Conservation (phyloP, 2,113 vertebrate species). For the Motacilla tschutschensis region DNA sequence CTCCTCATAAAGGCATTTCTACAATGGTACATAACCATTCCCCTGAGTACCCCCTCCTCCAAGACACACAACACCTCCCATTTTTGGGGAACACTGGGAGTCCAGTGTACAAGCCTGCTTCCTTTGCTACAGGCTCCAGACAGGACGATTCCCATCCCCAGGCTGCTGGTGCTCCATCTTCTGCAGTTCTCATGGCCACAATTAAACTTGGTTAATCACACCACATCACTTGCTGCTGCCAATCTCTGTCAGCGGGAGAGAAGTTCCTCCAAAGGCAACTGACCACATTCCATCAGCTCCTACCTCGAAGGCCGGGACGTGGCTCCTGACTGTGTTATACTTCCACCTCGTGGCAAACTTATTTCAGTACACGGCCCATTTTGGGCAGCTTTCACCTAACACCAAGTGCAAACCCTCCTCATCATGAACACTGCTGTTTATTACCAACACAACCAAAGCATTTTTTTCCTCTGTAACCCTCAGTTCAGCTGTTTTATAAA, state of each 20-base stretch:
- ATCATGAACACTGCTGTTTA: fast-evolving
- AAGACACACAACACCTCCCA: background rate
- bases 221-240: background rate
- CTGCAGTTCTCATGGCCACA: background rate
- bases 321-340: background rate
- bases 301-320: fast-evolving
- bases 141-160: background rate
- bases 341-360: conserved; percentile 37
- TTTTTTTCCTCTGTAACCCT: background rate
- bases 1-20: background rate
- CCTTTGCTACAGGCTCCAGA: background rate
- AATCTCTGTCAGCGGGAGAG: background rate
- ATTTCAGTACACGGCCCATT: fast-evolving
- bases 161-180: background rate
- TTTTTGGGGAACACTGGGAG: background rate
- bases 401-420: fast-evolving
- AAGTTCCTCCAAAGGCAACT: fast-evolving
- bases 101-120: background rate
- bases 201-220: too few relatives aligned
- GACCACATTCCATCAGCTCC: background rate
- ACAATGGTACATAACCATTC: background rate
- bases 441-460: background rate
- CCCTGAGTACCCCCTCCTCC: background rate
- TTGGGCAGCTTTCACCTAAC: fast-evolving
- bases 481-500: background rate